Evolutionary conservation across 37 sponge, comb jelly and placozoan genomes (phyloP).

Genomic region (Spongilla lacustris): DNA sequence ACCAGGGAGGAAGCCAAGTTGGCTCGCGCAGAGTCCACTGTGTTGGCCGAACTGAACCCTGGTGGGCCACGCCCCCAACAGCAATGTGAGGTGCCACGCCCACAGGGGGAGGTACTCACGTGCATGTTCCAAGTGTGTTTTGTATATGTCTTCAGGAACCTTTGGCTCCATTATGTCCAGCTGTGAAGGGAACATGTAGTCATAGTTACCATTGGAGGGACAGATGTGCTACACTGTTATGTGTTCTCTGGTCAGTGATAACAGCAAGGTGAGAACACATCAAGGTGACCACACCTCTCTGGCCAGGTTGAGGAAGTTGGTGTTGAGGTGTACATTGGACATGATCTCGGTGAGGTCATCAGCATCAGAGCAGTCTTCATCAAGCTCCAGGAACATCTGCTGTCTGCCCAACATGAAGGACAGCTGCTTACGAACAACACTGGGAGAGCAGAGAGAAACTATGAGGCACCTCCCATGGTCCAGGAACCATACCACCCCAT

Average conservation of each 20-base stretch:
- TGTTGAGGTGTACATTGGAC: conserved; percentile 92
- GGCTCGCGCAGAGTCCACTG: conserved; percentile 90
- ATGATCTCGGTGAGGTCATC: conserved; percentile 94
- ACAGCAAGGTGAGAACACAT: too few relatives aligned
- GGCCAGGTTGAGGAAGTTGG: conserved; percentile 90
- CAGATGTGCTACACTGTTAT: too few relatives aligned
- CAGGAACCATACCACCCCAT: background rate
- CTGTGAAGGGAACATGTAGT: conserved; percentile 55
- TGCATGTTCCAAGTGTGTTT: conserved; percentile 90
- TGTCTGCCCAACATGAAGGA: conserved; percentile 97
- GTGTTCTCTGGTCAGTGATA: too few relatives aligned
- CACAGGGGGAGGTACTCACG: conserved; percentile 30
- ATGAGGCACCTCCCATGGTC: background rate
- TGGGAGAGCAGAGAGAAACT: conserved; percentile 13
- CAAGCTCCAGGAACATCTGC: conserved; percentile 92
- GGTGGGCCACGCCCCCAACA: background rate
- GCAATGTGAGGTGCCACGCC: too few relatives aligned
- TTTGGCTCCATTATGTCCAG: conserved; percentile 99
- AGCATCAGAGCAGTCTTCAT: conserved; percentile 70
- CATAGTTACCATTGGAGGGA: too few relatives aligned
- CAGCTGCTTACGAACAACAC: conserved; percentile 91
- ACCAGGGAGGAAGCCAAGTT: conserved; percentile 96
- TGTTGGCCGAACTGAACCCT: conserved; percentile 62
- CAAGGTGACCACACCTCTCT: conserved; percentile 77
- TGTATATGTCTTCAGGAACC: conserved; percentile 97